These are phyloP conservation scores for Tenrec ecaudatus DNA, from an alignment of 2,113 vertebrate genomes.

Conservation along the genomic window DNA sequence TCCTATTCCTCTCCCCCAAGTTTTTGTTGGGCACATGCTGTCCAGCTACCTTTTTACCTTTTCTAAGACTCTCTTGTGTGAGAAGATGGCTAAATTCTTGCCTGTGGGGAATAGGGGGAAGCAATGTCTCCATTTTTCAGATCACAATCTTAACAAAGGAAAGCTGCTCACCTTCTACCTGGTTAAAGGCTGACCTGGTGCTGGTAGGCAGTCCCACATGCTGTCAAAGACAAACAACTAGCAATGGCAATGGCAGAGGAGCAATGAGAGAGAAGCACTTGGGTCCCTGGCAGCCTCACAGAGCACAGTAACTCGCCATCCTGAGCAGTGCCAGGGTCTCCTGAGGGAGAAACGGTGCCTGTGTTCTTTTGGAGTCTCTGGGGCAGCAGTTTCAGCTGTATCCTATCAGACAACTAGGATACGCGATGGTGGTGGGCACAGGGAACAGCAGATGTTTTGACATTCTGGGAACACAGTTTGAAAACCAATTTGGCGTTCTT, in stretches of 20 bases:
- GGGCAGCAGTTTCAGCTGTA: background rate
- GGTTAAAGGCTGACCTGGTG: background rate
- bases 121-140: background rate
- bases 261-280: background rate
- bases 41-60: background rate
- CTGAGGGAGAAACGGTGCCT: background rate
- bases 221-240: background rate
- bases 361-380: background rate
- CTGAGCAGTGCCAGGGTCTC: background rate
- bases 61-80: background rate
- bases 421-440: background rate
- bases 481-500: slow-evolving; percentile 47
- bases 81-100: background rate
- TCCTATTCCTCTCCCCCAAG: background rate
- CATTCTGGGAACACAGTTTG: slow-evolving; percentile 25
- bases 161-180: background rate
- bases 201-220: background rate
- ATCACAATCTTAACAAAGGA: background rate
- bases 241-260: background rate
- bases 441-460: background rate
- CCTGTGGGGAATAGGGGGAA: background rate
- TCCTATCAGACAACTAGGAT: background rate
- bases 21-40: background rate
- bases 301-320: background rate
- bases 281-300: background rate